A percentile compares a stretch with the other conserved stretches of the same genome.
Evolutionary conservation across 92 coral and sea anemone genomes (phyloP).

Genomic region (Umimayanthus chanpuru): DNA sequence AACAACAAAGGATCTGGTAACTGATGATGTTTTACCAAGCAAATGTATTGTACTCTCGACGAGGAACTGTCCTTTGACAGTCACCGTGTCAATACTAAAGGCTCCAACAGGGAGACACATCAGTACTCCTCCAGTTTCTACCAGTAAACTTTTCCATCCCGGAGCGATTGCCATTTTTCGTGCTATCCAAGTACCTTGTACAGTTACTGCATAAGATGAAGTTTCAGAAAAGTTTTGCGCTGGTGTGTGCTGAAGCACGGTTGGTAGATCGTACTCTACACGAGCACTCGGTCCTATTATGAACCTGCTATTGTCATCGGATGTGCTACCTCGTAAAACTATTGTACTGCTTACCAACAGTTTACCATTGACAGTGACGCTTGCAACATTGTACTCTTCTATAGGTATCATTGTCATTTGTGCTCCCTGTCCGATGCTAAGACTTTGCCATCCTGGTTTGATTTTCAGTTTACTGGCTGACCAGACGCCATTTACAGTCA

Average conservation of each 20-base stretch:
- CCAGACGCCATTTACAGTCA: constrained; percentile 31
- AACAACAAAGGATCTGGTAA: constrained; percentile 15
- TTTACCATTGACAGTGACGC: constrained; percentile 61
- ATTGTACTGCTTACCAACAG: constrained; percentile 67
- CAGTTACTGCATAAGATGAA: constrained; percentile 66
- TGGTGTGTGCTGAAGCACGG: constrained; percentile 39
- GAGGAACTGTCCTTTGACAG: constrained; percentile 69
- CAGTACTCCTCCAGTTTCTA: constrained; percentile 67
- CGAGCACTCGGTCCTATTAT: constrained; percentile 59
- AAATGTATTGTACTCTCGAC: constrained; percentile 64
- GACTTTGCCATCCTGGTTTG: constrained; percentile 45
- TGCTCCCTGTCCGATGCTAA: constrained; percentile 29
- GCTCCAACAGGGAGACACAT: constrained; percentile 65
- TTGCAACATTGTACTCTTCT: constrained; percentile 57
- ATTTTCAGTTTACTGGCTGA: constrained; percentile 27
- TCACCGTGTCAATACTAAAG: constrained; percentile 60
- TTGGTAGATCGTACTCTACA: constrained; percentile 51
- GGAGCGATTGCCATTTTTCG: constrained; percentile 68
- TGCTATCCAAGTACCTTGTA: constrained; percentile 67
- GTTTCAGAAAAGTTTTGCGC: constrained; percentile 38
- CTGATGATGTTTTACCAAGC: constrained; percentile 16
- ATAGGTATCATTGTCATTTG: constrained; percentile 24
- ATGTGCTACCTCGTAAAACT: constrained; percentile 63
- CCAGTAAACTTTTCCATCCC: constrained; percentile 75
- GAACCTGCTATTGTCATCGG: constrained; percentile 63